Conservation (phyloP, 2,888 invertebrate species). For the Limnephilus lunatus region DNA sequence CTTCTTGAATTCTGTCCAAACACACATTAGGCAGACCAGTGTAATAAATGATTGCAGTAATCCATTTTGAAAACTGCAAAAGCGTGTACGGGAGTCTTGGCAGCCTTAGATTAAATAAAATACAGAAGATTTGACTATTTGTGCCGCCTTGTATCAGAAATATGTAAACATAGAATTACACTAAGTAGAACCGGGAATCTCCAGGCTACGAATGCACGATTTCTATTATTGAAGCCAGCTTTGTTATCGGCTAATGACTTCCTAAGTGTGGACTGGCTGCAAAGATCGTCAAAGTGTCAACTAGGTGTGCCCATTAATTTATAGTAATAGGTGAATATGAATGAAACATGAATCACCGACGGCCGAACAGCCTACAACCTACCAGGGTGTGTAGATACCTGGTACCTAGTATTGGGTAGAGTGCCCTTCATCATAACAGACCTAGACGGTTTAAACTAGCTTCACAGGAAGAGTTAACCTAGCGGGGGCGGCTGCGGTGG, state of each 20-base stretch:
- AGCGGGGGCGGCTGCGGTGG: slow-evolving; percentile 2
- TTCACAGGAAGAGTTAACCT: neutral
- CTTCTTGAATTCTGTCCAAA: neutral
- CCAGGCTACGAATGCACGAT: neutral
- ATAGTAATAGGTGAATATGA: neutral
- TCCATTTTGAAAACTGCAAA: neutral
- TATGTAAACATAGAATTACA: neutral
- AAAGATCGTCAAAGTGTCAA: neutral
- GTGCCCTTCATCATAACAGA: neutral
- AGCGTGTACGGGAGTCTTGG: neutral
- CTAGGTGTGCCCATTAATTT: neutral
- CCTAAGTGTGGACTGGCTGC: neutral
- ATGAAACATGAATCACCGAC: neutral
- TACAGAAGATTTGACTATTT: neutral
- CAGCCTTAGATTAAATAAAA: neutral
- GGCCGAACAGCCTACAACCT: neutral
- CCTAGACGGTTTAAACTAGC: neutral
- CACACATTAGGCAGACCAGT: neutral
- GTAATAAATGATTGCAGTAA: neutral
- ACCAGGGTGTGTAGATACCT: neutral
- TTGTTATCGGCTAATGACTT: neutral
- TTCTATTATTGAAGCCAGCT: neutral
- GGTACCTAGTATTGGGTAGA: neutral
- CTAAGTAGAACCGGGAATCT: neutral
- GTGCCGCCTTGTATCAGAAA: too few species aligned